phyloP scores from a whole-genome alignment of 2,797 vertebrate genomes.

The Propithecus deckenii region DNA sequence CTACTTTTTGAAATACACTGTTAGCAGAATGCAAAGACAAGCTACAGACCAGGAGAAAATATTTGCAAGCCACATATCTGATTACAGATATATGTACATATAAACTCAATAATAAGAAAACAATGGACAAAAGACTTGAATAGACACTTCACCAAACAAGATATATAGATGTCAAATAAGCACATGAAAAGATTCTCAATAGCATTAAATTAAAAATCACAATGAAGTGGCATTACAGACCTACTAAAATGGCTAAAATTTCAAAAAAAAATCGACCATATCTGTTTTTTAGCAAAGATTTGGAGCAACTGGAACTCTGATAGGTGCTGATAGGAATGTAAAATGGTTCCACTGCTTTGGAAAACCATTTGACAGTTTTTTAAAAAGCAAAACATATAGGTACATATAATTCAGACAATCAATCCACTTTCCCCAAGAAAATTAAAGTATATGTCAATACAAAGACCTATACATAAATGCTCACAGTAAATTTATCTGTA shows the following conservation, averaged over 20 bases:
- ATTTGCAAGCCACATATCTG: slow-evolving; percentile 35
- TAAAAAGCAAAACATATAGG: not conserved
- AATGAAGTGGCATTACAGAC: not conserved
- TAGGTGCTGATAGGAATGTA: not conserved
- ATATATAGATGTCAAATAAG: not conserved
- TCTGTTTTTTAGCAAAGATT: not conserved
- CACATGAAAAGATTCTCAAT: not conserved
- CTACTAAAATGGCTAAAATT: not conserved
- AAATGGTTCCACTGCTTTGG: not conserved
- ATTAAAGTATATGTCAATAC: not conserved
- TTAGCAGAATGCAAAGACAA: slow-evolving; percentile 27
- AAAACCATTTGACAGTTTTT: not conserved
- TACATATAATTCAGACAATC: not conserved
- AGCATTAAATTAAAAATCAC: not conserved
- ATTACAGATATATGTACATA: not conserved
- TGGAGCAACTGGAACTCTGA: not conserved
- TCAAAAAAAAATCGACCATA: not conserved
- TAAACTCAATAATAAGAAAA: not conserved
- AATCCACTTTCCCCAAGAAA: not conserved
- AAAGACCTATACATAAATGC: not conserved
- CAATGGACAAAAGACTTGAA: not conserved
- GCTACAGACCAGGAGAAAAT: slow-evolving; percentile 1
- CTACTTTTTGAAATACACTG: slow-evolving; percentile 29
- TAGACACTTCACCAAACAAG: not conserved
- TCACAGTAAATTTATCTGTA: not conserved